Base-by-base conservation (phyloP, 2,888 invertebrate species). In the Adela reaumurella region DNA sequence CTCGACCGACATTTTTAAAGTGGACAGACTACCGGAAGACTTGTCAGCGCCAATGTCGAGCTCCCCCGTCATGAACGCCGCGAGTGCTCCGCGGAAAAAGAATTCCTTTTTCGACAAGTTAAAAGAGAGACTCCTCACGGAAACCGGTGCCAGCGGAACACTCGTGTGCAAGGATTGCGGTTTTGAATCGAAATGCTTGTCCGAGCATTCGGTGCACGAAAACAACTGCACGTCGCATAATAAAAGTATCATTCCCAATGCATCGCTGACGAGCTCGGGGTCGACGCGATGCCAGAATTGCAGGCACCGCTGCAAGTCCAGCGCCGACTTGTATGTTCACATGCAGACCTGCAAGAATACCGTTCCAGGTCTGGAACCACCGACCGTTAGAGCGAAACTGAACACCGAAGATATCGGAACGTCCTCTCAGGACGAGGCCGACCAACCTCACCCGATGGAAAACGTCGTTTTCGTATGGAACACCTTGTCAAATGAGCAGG, bases 201-300 rank as follows among this genome's bases (percentile, higher is more conserved):
- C 92, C 2, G 92, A 92, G 70, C 86, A 89, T 58, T 87, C 89
- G 16, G 86, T 89, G 51, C 92, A 92, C 64, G 86, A 88, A 61
- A 89, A 89, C 64, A 79, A 74, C 49, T 90, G 87, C 60, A 81
- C 82, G 52, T 65, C 71, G 51, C 68, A 78, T 35, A 60, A 78
- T 42, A 83, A 77, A 62, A 64, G 70, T 51, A 58, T 62, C 43
- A 58, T 63, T 47, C 53, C 68, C 45, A 76, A 67, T 54, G 64
- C 80, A 6, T 60, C 78, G 29, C 70, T 73, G 52, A 65, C 79
- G 45, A 81, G 74, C 56, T 67, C 81, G 58, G 84, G 87, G 53
- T 89, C 91, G 14, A 89, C 90, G 46, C 83, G 93, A 51, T 94
- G 94, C 64, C 92, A 92, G 67, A 87, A 88, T 63, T 94, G 94